Conservation (phyloP, 2,888 invertebrate species). For the Bursaphelenchus okinawaensis region DNA sequence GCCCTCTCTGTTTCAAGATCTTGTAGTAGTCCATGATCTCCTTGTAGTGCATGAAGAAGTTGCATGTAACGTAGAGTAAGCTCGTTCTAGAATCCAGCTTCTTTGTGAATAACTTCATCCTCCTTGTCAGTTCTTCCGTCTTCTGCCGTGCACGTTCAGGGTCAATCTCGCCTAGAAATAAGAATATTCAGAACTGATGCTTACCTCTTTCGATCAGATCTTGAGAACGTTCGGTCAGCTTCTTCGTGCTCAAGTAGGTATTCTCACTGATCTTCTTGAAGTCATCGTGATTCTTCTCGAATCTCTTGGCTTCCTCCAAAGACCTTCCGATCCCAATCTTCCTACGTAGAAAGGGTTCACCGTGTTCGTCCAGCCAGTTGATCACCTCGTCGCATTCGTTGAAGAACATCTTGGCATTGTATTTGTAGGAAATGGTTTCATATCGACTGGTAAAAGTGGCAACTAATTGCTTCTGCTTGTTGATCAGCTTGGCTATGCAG, state of each 20-base stretch:
- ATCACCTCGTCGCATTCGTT: slow-evolving; percentile 30
- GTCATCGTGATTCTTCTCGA: slow-evolving; percentile 39
- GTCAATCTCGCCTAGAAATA: slow-evolving; percentile 23
- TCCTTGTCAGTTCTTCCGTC: slow-evolving; percentile 25
- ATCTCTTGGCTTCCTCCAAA: slow-evolving; percentile 24
- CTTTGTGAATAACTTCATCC: slow-evolving; percentile 26
- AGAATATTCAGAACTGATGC: neutral
- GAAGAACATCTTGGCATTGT: neutral
- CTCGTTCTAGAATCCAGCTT: slow-evolving; percentile 29
- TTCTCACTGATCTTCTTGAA: slow-evolving; percentile 49
- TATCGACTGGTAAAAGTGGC: slow-evolving; percentile 3
- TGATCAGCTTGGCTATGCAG: neutral
- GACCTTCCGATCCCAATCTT: slow-evolving; percentile 46
- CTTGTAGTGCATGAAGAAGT: slow-evolving; percentile 48
- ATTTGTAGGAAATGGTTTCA: neutral
- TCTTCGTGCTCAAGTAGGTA: slow-evolving; percentile 47
- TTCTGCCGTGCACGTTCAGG: slow-evolving; percentile 16
- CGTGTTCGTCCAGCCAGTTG: slow-evolving; percentile 54
- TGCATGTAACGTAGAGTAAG: slow-evolving; percentile 35
- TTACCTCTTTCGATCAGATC: slow-evolving; percentile 35
- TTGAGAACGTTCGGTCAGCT: slow-evolving; percentile 37
- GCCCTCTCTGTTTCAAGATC: slow-evolving; percentile 41
- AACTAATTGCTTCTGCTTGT: slow-evolving; percentile 21
- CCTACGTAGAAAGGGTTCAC: slow-evolving; percentile 48
- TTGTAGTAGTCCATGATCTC: slow-evolving; percentile 56